Base-by-base conservation (phyloP, 2,888 invertebrate species). In the Nudaria mundana region DNA sequence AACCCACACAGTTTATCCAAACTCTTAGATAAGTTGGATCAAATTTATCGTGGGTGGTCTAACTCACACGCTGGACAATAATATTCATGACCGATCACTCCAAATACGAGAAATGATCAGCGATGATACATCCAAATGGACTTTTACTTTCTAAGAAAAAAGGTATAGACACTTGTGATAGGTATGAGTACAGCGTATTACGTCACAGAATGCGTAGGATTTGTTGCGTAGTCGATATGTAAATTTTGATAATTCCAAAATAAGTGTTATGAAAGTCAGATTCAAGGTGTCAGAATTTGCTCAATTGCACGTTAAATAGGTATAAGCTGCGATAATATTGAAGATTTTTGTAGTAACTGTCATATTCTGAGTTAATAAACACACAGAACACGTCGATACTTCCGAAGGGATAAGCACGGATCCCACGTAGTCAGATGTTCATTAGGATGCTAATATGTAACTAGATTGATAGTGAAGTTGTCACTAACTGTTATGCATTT, bases 121-220 rank as follows among this genome's bases (percentile, higher is more conserved):
- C n/a, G n/a, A n/a, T n/a, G n/a, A 41, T 36, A 39, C 38, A 32
- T 32, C 14, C 16, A 13, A 44, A 40, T 40, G 29, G 28, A 26
- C 41, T 63, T 48, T 58, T 56, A 58, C 58, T 65, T 62, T 63
- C 52, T 46, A 41, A 20, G 10, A 25, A 24, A 16, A 12, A 37
- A 18, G 24, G 24, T 13, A 16, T 25, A 24, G 12, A 13, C 18
- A 6, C 23, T 11, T 39, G 33, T 53, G 44, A 14, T 14, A n/a
- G n/a, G n/a, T n/a, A 12, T 28, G 14, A 14, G 14, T 12, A 41
- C 37, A 36, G 26, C 36, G 14, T 1, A 15, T 66, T 57, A 36
- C 61, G 44, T 44, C 43, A 56, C 24, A 30, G 5, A 2, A 15
- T 30, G 55, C 48, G 63, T 63, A 53, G 60, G 52, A 40, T 58